Percentiles rank a stretch among this genome's conserved stretches.
These are phyloP conservation scores for Cantharis rufa DNA, from an alignment of 2,888 invertebrate species.

Conservation along the genomic window DNA sequence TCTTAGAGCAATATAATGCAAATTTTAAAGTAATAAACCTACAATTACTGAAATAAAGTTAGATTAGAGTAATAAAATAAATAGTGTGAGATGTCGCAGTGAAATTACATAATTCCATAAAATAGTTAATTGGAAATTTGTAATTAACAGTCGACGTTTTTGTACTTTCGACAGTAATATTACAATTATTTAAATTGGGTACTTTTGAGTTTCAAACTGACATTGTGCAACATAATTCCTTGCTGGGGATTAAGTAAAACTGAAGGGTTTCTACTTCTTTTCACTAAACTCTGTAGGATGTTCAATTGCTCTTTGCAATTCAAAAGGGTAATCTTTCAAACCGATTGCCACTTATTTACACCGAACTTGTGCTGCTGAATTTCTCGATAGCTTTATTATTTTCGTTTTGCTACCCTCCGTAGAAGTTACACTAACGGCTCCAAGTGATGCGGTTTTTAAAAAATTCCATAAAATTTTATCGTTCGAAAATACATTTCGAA, in stretches of 20 bases:
- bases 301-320: conserved; percentile 22
- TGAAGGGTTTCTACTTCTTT: conserved; percentile 3
- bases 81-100: not conserved
- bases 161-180: not conserved
- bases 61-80: not conserved
- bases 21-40: not conserved
- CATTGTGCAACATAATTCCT: not conserved
- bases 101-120: not conserved
- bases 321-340: conserved; percentile 26
- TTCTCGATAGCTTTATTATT: conserved; percentile 21
- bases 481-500: not conserved
- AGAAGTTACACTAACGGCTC: conserved; percentile 11
- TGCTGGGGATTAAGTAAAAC: not conserved
- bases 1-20: not conserved
- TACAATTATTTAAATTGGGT: not conserved
- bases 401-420: conserved; percentile 13
- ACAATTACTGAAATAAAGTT: not conserved
- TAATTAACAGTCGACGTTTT: not conserved
- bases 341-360: conserved; percentile 26
- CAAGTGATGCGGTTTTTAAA: not conserved
- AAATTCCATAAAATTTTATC: not conserved
- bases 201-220: not conserved
- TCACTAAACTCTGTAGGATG: conserved; percentile 22
- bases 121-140: not conserved
- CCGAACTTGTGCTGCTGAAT: conserved; percentile 20